Percentiles rank a stretch among this genome's conserved stretches.
phyloP scores from a whole-genome alignment of 30 jellyfish, hydroid and myxozoan genomes.

The Chrysaora quinquecirrha region DNA sequence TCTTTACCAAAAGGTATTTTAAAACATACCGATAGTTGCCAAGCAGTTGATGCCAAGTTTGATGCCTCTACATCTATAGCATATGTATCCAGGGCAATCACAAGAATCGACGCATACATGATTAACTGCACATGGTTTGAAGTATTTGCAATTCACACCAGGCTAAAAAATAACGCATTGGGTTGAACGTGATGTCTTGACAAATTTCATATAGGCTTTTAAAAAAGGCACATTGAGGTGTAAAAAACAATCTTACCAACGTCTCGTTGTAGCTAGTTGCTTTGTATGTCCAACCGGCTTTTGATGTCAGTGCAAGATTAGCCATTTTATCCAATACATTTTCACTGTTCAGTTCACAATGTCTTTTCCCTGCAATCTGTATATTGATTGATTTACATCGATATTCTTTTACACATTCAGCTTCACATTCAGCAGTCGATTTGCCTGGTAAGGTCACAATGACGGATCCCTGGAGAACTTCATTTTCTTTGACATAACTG shows the following conservation, averaged over 20 bases:
- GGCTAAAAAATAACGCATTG: background rate
- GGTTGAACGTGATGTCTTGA: no score
- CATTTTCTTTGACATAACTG: background rate
- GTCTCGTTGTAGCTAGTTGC: conserved; percentile 11
- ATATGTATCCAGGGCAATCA: conserved; percentile 20
- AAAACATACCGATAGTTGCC: background rate
- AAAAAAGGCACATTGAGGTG: background rate
- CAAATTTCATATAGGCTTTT: background rate
- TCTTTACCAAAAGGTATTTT: no score
- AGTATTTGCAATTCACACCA: conserved; percentile 5
- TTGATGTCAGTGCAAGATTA: background rate
- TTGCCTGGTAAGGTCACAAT: background rate
- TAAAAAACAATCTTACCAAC: conserved; percentile 6
- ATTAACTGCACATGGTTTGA: conserved; percentile 7
- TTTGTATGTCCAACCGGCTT: conserved; percentile 19
- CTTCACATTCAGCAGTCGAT: background rate
- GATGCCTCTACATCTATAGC: background rate
- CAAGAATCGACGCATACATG: conserved; percentile 13
- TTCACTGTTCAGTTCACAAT: conserved; percentile 6
- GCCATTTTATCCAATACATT: background rate
- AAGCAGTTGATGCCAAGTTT: background rate
- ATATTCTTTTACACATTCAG: background rate
- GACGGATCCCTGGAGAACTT: background rate
- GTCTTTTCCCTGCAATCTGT: background rate
- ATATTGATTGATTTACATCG: background rate